Conservation (phyloP, 2,113 vertebrate species). For the Riparia riparia region DNA sequence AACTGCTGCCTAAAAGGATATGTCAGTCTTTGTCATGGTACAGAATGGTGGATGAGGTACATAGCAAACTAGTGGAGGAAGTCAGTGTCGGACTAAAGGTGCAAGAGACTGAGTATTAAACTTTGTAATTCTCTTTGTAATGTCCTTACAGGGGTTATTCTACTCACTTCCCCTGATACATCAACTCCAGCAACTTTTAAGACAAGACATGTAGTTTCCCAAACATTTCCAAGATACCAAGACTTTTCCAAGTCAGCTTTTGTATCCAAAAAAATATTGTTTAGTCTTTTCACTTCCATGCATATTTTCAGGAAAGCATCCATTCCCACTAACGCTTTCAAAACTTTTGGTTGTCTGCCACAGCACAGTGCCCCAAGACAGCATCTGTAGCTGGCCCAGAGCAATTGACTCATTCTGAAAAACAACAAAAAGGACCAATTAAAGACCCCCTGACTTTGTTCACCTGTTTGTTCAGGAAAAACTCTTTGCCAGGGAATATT, state of each 20-base stretch:
- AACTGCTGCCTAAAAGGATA: not conserved
- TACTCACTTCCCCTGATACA: not conserved
- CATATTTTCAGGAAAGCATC: not conserved
- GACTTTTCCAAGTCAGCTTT: not conserved
- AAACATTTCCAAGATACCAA: not conserved
- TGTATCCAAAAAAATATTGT: not conserved
- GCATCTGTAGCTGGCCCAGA: not conserved
- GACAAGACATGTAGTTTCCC: not conserved
- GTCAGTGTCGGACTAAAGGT: not conserved
- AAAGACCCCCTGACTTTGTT: not conserved
- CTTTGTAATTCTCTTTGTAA: not conserved
- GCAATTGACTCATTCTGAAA: not conserved
- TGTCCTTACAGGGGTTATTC: not conserved
- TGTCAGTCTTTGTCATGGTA: not conserved
- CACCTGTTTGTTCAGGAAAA: not conserved
- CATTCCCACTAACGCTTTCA: not conserved
- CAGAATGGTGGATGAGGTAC: not conserved
- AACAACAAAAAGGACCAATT: not conserved
- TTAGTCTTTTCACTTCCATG: not conserved
- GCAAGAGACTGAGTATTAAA: not conserved
- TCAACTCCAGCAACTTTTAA: not conserved
- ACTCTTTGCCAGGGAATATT: not conserved
- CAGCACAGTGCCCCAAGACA: rapidly evolving
- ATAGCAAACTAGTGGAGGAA: rapidly evolving
- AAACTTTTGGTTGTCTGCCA: not conserved